Evolutionary conservation across 2,113 vertebrate species (phyloP).

Genomic region (Syngnathoides biaculeatus): DNA sequence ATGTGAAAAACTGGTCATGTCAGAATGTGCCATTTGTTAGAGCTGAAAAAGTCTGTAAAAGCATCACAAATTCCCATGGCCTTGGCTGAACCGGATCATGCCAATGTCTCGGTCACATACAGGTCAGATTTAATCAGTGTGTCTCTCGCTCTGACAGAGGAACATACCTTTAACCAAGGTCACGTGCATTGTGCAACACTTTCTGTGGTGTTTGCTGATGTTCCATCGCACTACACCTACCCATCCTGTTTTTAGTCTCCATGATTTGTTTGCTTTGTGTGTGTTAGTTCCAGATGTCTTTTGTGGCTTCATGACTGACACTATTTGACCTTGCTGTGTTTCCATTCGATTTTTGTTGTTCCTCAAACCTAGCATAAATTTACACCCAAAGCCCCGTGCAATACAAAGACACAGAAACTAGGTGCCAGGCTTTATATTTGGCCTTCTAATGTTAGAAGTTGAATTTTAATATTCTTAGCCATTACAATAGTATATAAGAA

Average conservation of each 20-base stretch:
- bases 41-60: neutral
- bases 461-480: constrained; percentile 18
- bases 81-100: neutral
- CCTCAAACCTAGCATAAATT: constrained; percentile 53
- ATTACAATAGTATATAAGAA: constrained; percentile 34
- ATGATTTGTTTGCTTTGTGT: constrained; percentile 5
- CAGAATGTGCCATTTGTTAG: neutral
- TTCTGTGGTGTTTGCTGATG: constrained; percentile 32
- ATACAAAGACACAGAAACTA: constrained; percentile 34
- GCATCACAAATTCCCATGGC: neutral
- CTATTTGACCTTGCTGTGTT: constrained; percentile 59
- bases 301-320: constrained; percentile 43
- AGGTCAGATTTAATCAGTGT: constrained; percentile 24
- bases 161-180: constrained; percentile 43
- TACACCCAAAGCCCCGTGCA: constrained; percentile 33
- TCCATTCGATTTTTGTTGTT: constrained; percentile 57
- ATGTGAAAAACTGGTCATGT: neutral
- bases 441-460: constrained; percentile 1
- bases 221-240: neutral
- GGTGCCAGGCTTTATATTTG: constrained; percentile 28
- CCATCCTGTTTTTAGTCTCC: neutral
- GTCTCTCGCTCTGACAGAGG: neutral
- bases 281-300: constrained; percentile 23
- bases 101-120: constrained; percentile 33
- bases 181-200: constrained; percentile 22